Evolutionary conservation across 2,797 vertebrate species (phyloP).

Genomic region (Ctenopoma multispine): DNA sequence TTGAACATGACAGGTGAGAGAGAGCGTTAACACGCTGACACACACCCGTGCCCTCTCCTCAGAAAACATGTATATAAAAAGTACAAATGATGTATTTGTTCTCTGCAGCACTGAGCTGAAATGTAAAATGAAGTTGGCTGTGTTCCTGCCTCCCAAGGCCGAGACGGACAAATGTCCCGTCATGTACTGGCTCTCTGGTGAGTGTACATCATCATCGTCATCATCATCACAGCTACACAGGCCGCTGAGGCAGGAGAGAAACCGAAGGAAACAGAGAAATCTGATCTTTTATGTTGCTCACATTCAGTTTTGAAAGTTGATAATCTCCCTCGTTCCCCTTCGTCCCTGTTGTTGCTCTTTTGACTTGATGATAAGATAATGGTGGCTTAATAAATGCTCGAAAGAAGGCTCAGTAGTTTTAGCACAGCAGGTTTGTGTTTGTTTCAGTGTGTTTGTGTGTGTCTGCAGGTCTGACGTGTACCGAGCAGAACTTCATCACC

Average conservation of each 20-base stretch:
- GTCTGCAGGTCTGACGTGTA: slow-evolving; percentile 89
- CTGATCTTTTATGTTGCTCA: no score
- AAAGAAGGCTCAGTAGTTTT: no score
- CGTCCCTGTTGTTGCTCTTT: no score
- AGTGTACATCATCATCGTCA: slow-evolving; percentile 9
- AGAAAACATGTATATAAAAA: accelerated
- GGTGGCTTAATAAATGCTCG: no score
- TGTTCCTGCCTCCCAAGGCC: slow-evolving; percentile 94
- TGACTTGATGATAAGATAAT: no score
- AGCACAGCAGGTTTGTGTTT: no score
- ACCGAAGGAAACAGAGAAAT: no score
- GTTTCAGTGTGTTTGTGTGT: no score
- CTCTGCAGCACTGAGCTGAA: slow-evolving; percentile 89
- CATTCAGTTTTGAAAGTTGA: no score
- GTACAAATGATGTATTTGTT: slow-evolving; percentile 14
- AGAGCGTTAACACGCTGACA: neutral
- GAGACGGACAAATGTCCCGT: slow-evolving; percentile 92
- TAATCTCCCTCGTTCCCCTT: no score
- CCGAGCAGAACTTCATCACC: slow-evolving; percentile 96
- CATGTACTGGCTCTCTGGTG: slow-evolving; percentile 96
- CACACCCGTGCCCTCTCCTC: neutral
- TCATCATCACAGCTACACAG: no score
- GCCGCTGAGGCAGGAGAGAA: no score
- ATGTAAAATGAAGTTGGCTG: slow-evolving; percentile 96
- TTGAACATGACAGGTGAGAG: slow-evolving; percentile 93